Conservation (phyloP, 1,140 invertebrate species). For the Charaxes varanes region DNA sequence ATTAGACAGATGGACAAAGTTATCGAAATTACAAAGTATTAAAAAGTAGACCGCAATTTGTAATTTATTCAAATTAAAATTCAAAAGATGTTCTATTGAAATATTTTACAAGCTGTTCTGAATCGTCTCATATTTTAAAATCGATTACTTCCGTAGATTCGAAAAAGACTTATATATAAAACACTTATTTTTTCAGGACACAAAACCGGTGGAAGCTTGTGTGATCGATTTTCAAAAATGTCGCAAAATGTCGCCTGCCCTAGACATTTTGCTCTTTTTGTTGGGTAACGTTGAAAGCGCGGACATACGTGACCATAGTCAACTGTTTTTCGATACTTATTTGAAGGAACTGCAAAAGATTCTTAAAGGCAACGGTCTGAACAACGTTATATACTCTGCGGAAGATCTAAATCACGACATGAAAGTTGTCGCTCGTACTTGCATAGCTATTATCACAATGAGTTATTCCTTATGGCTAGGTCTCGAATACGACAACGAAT, state of each 20-base stretch:
- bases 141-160: no score
- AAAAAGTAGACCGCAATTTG: no score
- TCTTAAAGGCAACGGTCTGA: neutral
- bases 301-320: neutral
- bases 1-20: no score
- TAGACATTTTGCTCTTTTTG: constrained; percentile 12
- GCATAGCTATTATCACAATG: constrained; percentile 1
- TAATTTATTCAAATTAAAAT: no score
- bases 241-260: constrained; percentile 11
- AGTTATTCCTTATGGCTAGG: constrained; percentile 2
- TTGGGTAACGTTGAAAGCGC: constrained; percentile 3
- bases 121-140: no score
- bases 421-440: constrained; percentile 6
- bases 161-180: no score
- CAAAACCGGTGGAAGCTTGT: constrained; percentile 12
- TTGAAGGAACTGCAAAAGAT: neutral
- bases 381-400: constrained; percentile 5
- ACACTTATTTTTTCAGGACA: constrained; percentile 15
- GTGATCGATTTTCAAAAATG: constrained; percentile 17
- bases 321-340: constrained; percentile 6
- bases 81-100: no score
- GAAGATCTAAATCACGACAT: constrained; percentile 9
- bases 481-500: neutral
- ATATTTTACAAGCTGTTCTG: no score
- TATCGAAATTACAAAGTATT: no score